Evolutionary conservation across 2,113 vertebrate genomes (phyloP).

Genomic region (Serilophus lunatus): DNA sequence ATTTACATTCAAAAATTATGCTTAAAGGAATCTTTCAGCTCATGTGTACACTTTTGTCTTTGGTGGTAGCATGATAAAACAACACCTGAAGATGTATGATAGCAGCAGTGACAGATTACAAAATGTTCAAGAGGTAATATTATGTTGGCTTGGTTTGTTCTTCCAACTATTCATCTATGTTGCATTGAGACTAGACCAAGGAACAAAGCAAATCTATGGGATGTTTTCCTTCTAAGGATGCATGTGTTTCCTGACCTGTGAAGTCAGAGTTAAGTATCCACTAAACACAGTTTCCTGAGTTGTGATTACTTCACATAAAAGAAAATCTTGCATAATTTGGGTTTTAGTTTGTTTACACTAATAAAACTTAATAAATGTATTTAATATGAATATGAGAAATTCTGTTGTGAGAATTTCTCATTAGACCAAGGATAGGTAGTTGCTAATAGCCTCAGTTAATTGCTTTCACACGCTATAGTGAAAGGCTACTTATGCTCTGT

Average conservation of each 20-base stretch:
- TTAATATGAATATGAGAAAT: background rate
- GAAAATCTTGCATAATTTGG: background rate
- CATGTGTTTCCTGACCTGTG: constrained; percentile 13
- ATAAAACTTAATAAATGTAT: background rate
- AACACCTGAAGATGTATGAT: background rate
- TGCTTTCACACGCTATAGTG: background rate
- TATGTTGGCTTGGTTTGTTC: background rate
- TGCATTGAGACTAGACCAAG: background rate
- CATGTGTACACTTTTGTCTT: background rate
- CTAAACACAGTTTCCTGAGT: background rate
- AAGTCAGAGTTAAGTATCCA: background rate
- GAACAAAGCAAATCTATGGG: background rate
- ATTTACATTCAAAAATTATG: background rate
- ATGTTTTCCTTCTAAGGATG: background rate
- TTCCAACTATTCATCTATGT: background rate
- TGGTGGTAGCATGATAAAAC: background rate
- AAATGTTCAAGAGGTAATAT: background rate
- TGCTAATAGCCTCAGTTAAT: background rate
- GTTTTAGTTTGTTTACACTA: background rate
- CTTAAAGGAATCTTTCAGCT: background rate
- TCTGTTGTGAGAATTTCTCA: background rate
- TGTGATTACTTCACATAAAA: background rate
- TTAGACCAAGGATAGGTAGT: background rate
- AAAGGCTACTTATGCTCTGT: background rate
- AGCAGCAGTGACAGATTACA: background rate